These are phyloP conservation scores for Salvelinus sp. DNA, from an alignment of 2,113 vertebrate genomes.

Conservation along the genomic window DNA sequence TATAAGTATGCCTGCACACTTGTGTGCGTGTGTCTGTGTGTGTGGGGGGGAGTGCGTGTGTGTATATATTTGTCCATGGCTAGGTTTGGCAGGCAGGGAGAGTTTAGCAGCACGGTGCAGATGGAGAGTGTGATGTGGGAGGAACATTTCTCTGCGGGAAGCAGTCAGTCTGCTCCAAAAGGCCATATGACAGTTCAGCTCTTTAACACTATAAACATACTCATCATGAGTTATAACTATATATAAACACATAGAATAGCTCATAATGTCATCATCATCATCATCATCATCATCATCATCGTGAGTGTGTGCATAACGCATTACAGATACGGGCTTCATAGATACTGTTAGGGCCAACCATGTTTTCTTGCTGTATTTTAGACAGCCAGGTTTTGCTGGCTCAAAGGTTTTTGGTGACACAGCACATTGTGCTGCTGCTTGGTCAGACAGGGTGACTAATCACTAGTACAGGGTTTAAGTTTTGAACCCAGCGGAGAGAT, in stretches of 20 bases:
- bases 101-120: slow-evolving; percentile 60
- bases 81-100: slow-evolving; percentile 42
- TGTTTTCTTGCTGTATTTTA: neutral
- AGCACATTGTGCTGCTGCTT: slow-evolving; percentile 33
- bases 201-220: neutral
- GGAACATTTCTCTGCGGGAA: slow-evolving; percentile 69
- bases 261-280: too few relatives aligned
- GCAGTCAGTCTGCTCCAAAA: slow-evolving; percentile 49
- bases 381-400: neutral
- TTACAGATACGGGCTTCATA: neutral
- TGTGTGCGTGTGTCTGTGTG: neutral
- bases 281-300: too few relatives aligned
- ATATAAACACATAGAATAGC: too few relatives aligned
- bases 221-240: too few relatives aligned
- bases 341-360: too few relatives aligned
- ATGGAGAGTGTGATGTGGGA: slow-evolving; percentile 70
- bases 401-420: slow-evolving; percentile 32
- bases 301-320: too few relatives aligned
- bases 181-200: slow-evolving; percentile 11
- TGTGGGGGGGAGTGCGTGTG: neutral
- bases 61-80: slow-evolving; percentile 28
- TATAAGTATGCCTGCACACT: neutral
- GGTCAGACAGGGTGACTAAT: slow-evolving; percentile 26
- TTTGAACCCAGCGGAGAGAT: slow-evolving; percentile 30
- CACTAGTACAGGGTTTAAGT: slow-evolving; percentile 36